phyloP scores from a whole-genome alignment of 30 jellyfish, hydroid and myxozoan species.

The Hydractinia echinata region DNA sequence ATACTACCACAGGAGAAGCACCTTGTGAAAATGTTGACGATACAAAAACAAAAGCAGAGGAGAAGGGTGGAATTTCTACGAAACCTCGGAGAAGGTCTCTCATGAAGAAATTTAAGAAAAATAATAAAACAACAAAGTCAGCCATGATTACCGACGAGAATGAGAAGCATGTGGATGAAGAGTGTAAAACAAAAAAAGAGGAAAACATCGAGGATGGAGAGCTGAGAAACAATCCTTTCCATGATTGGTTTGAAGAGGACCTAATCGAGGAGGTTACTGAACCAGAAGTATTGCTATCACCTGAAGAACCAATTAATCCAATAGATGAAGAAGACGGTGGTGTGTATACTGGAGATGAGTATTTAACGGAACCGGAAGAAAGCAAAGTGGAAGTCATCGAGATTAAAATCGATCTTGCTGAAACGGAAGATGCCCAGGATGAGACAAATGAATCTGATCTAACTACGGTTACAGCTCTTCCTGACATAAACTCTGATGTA shows the following conservation, averaged over 20 bases:
- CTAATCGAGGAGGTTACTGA: too few relatives aligned
- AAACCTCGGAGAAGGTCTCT: background rate
- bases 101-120: background rate
- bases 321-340: conserved; percentile 1
- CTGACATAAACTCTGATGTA: background rate
- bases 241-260: too few relatives aligned
- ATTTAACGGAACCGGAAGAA: too few relatives aligned
- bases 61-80: background rate
- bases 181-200: background rate
- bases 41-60: background rate
- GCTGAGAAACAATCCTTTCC: too few relatives aligned
- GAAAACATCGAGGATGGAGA: background rate
- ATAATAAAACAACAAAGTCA: background rate
- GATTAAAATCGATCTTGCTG: background rate
- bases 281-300: too few relatives aligned
- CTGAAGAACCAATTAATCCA: background rate
- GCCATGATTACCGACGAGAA: background rate
- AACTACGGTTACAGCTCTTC: conserved; percentile 1
- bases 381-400: background rate
- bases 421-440: background rate
- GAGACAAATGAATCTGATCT: background rate
- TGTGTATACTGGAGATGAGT: background rate
- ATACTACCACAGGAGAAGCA: background rate
- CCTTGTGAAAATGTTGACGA: background rate
- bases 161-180: background rate